Evolutionary conservation across 1,140 invertebrate genomes (phyloP).

Genomic region (Lucilia sericata): DNA sequence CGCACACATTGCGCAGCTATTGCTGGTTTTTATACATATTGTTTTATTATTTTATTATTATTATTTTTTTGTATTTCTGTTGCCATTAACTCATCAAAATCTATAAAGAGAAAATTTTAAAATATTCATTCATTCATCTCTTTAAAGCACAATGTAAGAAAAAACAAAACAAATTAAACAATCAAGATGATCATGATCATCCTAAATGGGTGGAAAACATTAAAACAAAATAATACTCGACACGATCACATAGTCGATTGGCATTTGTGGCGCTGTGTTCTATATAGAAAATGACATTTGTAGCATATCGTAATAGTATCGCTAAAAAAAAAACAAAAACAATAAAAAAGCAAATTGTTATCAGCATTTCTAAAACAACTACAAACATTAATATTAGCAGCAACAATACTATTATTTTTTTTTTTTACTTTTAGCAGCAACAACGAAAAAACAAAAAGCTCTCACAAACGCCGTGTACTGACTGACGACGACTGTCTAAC

Average conservation of each 20-base stretch:
- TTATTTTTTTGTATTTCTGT: not conserved
- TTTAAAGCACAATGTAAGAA: not conserved
- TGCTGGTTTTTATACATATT: too few relatives aligned
- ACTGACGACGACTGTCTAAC: too few relatives aligned
- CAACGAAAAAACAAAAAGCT: not conserved
- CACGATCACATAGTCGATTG: not conserved
- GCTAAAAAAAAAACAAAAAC: not conserved
- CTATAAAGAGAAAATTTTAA: not conserved
- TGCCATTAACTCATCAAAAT: constrained; percentile 4
- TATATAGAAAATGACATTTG: not conserved
- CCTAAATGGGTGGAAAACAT: constrained; percentile 7
- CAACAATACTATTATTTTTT: too few relatives aligned
- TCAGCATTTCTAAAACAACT: not conserved
- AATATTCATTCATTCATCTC: not conserved
- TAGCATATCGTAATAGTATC: constrained; percentile 18
- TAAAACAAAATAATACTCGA: not conserved
- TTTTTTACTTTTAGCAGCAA: not conserved
- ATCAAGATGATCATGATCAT: not conserved
- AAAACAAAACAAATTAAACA: not conserved
- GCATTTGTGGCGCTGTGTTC: not conserved
- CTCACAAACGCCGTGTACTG: not conserved
- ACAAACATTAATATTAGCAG: not conserved
- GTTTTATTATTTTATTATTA: not conserved
- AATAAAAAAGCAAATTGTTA: not conserved
- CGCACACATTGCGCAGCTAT: too few relatives aligned